Percentiles rank a stretch among this genome's conserved stretches.
phyloP scores from a whole-genome alignment of 1,140 invertebrate species.

The Macrostomum lignano region DNA sequence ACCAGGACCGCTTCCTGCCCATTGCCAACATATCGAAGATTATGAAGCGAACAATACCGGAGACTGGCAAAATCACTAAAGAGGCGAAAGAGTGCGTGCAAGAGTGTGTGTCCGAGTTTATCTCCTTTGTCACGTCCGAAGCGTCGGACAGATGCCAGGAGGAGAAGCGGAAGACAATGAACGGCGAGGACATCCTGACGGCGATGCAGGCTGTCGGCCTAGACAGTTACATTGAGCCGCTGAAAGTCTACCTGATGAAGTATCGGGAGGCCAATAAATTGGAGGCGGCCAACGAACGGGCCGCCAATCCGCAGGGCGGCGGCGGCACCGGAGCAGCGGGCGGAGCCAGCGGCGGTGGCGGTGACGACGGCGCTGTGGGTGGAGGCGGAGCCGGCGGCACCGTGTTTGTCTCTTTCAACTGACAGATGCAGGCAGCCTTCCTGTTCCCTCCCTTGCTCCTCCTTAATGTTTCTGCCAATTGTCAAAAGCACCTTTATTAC shows the following conservation, averaged over 20 bases:
- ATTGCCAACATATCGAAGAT: constrained; percentile 95
- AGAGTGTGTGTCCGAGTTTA: constrained; percentile 96
- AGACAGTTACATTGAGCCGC: constrained; percentile 85
- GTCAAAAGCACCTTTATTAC: too few relatives aligned
- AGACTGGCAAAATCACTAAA: constrained; percentile 89
- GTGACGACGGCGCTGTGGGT: too few relatives aligned
- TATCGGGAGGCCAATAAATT: constrained; percentile 47
- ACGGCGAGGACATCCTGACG: constrained; percentile 65
- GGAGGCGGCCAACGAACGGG: too few relatives aligned
- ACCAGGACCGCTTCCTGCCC: constrained; percentile 69
- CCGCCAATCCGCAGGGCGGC: too few relatives aligned
- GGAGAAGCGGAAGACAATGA: constrained; percentile 95
- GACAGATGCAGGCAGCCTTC: too few relatives aligned
- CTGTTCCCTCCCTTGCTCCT: too few relatives aligned
- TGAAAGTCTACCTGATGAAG: constrained; percentile 81
- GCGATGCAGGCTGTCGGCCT: constrained; percentile 87
- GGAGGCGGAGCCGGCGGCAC: too few relatives aligned
- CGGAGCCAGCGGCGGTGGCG: too few relatives aligned
- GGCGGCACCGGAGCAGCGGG: too few relatives aligned
- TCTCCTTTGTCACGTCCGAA: constrained; percentile 96
- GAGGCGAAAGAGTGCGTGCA: constrained; percentile 96
- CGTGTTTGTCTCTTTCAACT: too few relatives aligned
- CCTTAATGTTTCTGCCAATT: too few relatives aligned
- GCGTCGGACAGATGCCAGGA: constrained; percentile 77
- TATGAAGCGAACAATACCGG: constrained; percentile 87